phyloP scores from a whole-genome alignment of 1,140 invertebrate genomes.

The Contarinia nasturtii region DNA sequence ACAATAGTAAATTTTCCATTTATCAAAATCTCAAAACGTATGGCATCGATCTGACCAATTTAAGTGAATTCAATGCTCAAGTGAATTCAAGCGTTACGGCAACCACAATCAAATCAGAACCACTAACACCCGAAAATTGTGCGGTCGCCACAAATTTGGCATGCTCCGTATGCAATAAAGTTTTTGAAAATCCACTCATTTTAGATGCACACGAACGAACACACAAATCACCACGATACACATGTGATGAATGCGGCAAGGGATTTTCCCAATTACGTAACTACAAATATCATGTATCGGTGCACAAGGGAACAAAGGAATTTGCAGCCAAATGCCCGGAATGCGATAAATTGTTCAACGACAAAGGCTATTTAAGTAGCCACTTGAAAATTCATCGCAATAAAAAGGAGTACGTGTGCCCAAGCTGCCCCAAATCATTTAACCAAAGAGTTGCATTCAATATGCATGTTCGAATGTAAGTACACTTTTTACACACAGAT shows the following conservation, averaged over 20 bases:
- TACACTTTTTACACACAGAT: conserved; percentile 23
- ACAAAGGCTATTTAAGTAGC: conserved; percentile 54
- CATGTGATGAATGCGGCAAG: conserved; percentile 56
- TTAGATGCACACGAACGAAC: conserved; percentile 20
- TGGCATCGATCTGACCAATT: too few relatives aligned
- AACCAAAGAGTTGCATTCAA: conserved; percentile 66
- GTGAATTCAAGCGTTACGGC: too few relatives aligned
- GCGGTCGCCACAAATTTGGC: conserved; percentile 10
- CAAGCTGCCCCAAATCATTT: conserved; percentile 53
- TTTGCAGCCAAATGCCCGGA: conserved; percentile 55
- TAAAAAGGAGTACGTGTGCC: conserved; percentile 53
- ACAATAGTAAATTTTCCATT: too few relatives aligned
- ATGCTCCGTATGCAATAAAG: conserved; percentile 21
- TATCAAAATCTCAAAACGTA: too few relatives aligned
- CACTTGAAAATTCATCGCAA: conserved; percentile 64
- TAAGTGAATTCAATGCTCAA: too few relatives aligned
- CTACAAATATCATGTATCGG: conserved; percentile 54
- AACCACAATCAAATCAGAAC: too few relatives aligned
- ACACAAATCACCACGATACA: conserved; percentile 40
- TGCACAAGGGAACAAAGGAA: conserved; percentile 53
- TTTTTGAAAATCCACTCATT: conserved; percentile 21
- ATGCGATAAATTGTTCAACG: conserved; percentile 59
- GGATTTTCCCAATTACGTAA: conserved; percentile 58
- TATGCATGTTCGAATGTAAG: conserved; percentile 64
- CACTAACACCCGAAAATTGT: too few relatives aligned